These are phyloP conservation scores for Zoroaster sp. DNA, from an alignment of 53 echinoderm and acorn worm species.

Conservation along the genomic window DNA sequence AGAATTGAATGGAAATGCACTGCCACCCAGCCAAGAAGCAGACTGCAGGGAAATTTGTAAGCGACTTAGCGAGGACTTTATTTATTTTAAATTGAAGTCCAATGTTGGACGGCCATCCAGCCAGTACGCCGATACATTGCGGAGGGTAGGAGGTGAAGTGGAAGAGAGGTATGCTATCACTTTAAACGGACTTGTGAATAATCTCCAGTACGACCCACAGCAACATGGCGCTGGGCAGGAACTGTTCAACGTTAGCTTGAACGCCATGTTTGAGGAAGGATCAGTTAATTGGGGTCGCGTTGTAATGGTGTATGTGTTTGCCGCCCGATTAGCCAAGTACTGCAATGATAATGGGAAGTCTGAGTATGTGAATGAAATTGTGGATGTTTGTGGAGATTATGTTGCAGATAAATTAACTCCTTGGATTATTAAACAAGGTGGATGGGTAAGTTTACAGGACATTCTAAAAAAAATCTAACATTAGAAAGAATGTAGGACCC, in stretches of 20 bases:
- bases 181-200: conserved; percentile 89
- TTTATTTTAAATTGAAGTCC: conserved; percentile 72
- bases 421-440: conserved; percentile 95
- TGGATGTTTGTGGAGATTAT: conserved; percentile 82
- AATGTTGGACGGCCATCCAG: conserved; percentile 49
- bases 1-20: conserved; percentile 60
- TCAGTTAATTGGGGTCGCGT: conserved; percentile 95
- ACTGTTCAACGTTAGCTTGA: conserved; percentile 84
- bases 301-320: conserved; percentile 97
- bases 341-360: conserved; percentile 79
- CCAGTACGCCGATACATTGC: conserved; percentile 81
- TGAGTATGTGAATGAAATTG: conserved; percentile 75
- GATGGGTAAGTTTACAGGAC: conserved; percentile 79
- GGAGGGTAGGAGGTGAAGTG: conserved; percentile 94
- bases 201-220: conserved; percentile 86
- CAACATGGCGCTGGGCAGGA: conserved; percentile 77
- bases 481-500: too few relatives aligned
- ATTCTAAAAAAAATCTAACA: background rate
- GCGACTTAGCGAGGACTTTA: conserved; percentile 77
- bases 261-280: conserved; percentile 99
- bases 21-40: conserved; percentile 24
- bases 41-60: conserved; percentile 72
- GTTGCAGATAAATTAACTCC: conserved; percentile 73
- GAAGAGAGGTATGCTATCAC: conserved; percentile 94
- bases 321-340: conserved; percentile 92